Percentiles rank a stretch among this genome's conserved stretches.
Evolutionary conservation across 2,797 vertebrate genomes (phyloP).

Genomic region (Enteromius mattozi): DNA sequence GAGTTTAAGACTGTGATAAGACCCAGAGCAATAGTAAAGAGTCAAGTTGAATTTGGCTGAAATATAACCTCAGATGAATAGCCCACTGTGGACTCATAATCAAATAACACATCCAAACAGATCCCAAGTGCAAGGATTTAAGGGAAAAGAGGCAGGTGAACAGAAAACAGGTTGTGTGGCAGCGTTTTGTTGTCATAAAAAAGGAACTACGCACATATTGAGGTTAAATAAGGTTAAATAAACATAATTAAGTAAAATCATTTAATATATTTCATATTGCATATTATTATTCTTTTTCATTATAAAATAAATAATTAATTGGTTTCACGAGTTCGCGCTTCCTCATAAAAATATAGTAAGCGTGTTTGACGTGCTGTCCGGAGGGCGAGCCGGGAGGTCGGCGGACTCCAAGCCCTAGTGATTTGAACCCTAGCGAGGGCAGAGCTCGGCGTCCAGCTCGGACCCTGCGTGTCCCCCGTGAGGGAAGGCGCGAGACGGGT

Average conservation of each 20-base stretch:
- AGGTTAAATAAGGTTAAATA: not conserved
- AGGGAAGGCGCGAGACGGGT: too few species aligned
- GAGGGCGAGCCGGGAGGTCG: too few species aligned
- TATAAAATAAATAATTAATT: too few species aligned
- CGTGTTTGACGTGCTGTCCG: too few species aligned
- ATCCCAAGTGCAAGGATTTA: constrained; percentile 24
- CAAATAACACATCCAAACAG: constrained; percentile 30
- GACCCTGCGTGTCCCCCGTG: too few species aligned
- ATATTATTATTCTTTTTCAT: too few species aligned
- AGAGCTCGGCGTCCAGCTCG: too few species aligned
- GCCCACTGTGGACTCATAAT: constrained; percentile 43
- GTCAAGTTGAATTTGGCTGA: constrained; percentile 44
- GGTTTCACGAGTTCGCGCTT: too few species aligned
- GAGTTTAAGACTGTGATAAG: constrained; percentile 50
- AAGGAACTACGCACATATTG: not conserved
- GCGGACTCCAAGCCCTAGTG: too few species aligned
- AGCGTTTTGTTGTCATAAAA: constrained; percentile 20
- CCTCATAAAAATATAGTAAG: too few species aligned
- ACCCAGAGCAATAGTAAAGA: constrained; percentile 36
- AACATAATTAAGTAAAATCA: not conserved
- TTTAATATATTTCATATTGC: too few species aligned
- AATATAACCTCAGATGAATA: constrained; percentile 56
- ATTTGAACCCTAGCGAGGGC: too few species aligned
- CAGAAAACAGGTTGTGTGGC: constrained; percentile 26
- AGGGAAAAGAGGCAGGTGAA: constrained; percentile 22